Evolutionary conservation across 1,140 invertebrate genomes (phyloP), one percentile per base, ranked within the genome.

Genomic region (Diorhabda sublineata): DNA sequence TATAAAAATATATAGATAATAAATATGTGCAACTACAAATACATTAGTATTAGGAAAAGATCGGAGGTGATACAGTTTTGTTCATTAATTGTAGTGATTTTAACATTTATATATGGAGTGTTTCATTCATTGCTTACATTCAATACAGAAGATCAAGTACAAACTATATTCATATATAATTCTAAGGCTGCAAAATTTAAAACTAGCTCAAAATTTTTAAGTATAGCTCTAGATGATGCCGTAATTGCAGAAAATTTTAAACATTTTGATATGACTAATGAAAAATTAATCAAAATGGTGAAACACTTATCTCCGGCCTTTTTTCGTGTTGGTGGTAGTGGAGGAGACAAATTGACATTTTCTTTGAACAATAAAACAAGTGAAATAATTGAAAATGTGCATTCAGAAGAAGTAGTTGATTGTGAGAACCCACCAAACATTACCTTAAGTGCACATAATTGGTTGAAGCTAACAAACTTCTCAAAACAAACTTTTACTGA

Each of bases 331-430:
- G 89, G 89, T 45, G 89, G 89, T 0, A 90, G 87, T 47, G 84
- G 87, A 75, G 87, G 89, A 0, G 89, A 91, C 76, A 84, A 87
- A 66, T 79, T 90, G 58, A 84, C 84, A 69, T 91, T 89, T 61
- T 78, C 79, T 61, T 52, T 52, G n/a, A 52, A 52, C 6, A 52
- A 52, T 52, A 52, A 52, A n/a, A 73, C 77, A 47, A 80, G 81
- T 61, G 5, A 5, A 41, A 26, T 45, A 41, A 52, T 52, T 52
- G 11, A 59, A 2, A 45, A 45, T 42, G 61, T 42, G 58, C 61
- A 64, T 11, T 44, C 3, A 5, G 6, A 61, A 4, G 45, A 66
- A 45, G n/a, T 44, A 44, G 66, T 9, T 45, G 45, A 58, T 60
- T 57, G 58, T 26, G 42, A 5, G 11, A 63, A 61, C 63, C 45